Evolutionary conservation across 1,140 invertebrate genomes (phyloP).

Genomic region (Eriocheir sinensis): DNA sequence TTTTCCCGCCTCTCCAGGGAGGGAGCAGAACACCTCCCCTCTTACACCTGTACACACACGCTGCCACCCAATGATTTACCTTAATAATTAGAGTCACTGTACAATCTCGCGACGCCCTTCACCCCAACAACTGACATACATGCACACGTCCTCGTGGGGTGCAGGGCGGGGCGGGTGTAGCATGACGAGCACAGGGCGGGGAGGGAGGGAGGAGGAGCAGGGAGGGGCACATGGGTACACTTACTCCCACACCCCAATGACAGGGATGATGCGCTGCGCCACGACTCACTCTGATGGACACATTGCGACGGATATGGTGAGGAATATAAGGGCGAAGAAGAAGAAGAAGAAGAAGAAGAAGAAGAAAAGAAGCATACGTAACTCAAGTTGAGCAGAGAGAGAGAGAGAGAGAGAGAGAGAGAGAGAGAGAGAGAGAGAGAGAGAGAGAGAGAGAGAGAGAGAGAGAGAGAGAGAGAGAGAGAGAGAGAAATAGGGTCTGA

Average conservation of each 20-base stretch:
- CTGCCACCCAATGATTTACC: background rate
- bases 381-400: background rate
- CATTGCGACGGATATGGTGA: background rate
- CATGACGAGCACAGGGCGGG: background rate
- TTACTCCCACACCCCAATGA: background rate
- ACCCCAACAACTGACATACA: background rate
- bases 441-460: conserved; percentile 28
- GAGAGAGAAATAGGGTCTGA: background rate
- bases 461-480: conserved; percentile 17
- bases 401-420: background rate
- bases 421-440: conserved; percentile 33
- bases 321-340: background rate
- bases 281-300: background rate
- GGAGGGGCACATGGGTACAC: too few relatives aligned
- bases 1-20: background rate
- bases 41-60: conserved; percentile 23
- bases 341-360: background rate
- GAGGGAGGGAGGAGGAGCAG: too few relatives aligned
- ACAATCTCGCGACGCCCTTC: background rate
- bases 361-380: background rate
- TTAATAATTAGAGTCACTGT: conserved; percentile 30
- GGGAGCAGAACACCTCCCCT: background rate
- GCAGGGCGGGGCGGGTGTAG: background rate
- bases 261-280: background rate
- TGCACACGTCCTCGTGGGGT: background rate